These are phyloP conservation scores for Pteropus alecto DNA, from an alignment of 2,113 vertebrate genomes.

Conservation along the genomic window DNA sequence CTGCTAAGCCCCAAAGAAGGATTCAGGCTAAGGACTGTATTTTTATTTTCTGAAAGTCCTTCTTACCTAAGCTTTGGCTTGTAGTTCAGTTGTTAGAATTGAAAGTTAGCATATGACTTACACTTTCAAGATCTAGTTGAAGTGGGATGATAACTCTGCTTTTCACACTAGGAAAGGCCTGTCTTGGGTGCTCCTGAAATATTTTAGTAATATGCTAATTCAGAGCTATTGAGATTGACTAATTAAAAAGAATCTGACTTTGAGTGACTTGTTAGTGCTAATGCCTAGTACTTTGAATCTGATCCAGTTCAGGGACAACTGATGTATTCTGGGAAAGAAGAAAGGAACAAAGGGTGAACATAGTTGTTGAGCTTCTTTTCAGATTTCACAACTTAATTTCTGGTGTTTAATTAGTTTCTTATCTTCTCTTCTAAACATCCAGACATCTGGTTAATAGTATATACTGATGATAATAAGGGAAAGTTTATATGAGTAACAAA, in stretches of 20 bases:
- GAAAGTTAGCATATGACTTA: neutral
- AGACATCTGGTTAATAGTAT: neutral
- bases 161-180: neutral
- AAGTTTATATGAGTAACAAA: neutral
- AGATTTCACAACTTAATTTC: neutral
- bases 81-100: constrained; percentile 10
- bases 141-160: neutral
- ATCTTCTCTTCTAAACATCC: neutral
- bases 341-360: neutral
- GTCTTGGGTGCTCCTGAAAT: neutral
- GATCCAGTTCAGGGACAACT: neutral
- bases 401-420: neutral
- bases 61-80: neutral
- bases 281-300: neutral
- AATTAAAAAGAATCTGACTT: neutral
- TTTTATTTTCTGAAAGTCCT: neutral
- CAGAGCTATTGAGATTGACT: neutral
- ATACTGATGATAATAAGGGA: neutral
- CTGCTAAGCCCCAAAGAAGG: neutral
- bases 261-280: neutral
- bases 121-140: neutral
- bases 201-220: constrained; percentile 11
- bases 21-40: neutral
- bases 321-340: neutral
- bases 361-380: neutral